These are phyloP conservation scores for Neomorphus geoffroyi DNA, from an alignment of 2,797 vertebrate genomes.

Conservation along the genomic window DNA sequence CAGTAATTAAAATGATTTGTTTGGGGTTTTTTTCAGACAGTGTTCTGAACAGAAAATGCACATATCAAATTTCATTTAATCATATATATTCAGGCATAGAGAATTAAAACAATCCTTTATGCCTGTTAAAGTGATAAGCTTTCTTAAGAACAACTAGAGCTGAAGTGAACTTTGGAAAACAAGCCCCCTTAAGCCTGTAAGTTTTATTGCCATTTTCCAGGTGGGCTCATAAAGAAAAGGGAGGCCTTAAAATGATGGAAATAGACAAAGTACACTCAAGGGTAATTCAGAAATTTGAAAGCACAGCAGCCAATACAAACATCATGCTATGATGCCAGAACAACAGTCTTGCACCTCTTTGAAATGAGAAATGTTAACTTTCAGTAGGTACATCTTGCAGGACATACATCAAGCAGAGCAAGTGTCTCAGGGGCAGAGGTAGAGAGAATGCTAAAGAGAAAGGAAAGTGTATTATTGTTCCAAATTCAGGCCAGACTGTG, in stretches of 20 bases:
- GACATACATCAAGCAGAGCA: neutral
- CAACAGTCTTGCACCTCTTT: neutral
- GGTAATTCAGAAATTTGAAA: constrained; percentile 23
- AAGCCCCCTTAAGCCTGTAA: constrained; percentile 36
- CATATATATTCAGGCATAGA: neutral
- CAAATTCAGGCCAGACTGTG: neutral
- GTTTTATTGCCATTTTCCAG: constrained; percentile 51
- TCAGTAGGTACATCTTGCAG: neutral
- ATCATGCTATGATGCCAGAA: neutral
- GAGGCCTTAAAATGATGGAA: constrained; percentile 26
- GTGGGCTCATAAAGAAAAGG: constrained; percentile 35
- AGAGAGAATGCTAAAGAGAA: neutral
- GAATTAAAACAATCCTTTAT: neutral
- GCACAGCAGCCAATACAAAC: neutral
- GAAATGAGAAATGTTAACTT: neutral
- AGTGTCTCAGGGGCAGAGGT: neutral
- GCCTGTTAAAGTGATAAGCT: constrained; percentile 50
- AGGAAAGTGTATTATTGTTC: neutral
- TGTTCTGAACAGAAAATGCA: neutral
- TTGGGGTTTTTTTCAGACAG: neutral
- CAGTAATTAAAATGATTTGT: neutral
- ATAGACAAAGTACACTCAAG: neutral
- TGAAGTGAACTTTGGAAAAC: constrained; percentile 35
- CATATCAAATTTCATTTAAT: neutral
- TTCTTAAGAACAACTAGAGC: neutral